Evolutionary conservation across 2,888 invertebrate genomes (phyloP).

Genomic region (Caenorhabditis zanzibari): DNA sequence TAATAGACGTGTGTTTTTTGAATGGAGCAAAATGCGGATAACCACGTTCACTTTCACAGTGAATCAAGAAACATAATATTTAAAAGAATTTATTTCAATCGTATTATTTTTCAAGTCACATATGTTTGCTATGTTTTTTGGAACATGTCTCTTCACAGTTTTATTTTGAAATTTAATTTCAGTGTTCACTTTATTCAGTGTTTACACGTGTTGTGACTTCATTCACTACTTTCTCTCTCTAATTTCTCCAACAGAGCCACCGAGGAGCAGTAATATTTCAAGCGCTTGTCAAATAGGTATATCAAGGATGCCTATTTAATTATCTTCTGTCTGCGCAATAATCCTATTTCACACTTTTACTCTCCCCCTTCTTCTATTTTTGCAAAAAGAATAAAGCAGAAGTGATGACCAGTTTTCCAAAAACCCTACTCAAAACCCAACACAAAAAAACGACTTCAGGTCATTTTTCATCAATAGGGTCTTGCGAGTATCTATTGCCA

Average conservation of each 20-base stretch:
- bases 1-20: no score
- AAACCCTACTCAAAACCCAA: slow-evolving; percentile 7
- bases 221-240: not conserved
- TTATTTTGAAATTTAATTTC: no score
- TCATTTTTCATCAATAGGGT: slow-evolving; percentile 58
- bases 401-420: slow-evolving; percentile 11
- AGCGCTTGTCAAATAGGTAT: slow-evolving; percentile 48
- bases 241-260: not conserved
- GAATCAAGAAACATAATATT: no score
- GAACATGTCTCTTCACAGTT: no score
- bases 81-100: no score
- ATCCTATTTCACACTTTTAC: slow-evolving; percentile 39
- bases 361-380: not conserved
- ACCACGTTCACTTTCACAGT: no score
- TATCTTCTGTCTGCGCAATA: slow-evolving; percentile 45
- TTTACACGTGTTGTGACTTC: not conserved
- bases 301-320: slow-evolving; percentile 57
- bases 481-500: slow-evolving; percentile 47
- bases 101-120: no score
- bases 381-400: slow-evolving; percentile 7
- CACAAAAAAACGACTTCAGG: slow-evolving; percentile 50
- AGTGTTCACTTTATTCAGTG: not conserved
- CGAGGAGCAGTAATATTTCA: slow-evolving; percentile 54
- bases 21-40: no score
- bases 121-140: no score